phyloP scores from a whole-genome alignment of 2,888 invertebrate species.

The Agelastica alni region DNA sequence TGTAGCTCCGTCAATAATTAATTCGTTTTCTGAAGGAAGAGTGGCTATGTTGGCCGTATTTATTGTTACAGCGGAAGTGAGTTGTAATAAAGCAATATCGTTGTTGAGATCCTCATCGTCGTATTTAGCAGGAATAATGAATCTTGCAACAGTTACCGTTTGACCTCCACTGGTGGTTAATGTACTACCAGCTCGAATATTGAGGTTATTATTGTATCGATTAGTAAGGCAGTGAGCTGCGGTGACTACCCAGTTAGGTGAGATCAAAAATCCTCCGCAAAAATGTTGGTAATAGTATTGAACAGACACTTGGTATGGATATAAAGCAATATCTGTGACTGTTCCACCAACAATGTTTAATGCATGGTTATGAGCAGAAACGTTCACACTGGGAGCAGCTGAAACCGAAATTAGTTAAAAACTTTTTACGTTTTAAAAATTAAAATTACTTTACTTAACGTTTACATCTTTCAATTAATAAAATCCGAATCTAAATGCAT shows the following conservation, averaged over 20 bases:
- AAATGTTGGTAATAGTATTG: constrained; percentile 4
- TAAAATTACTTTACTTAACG: too few relatives aligned
- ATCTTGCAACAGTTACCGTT: constrained; percentile 10
- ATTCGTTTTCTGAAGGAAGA: constrained; percentile 8
- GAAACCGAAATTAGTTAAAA: too few relatives aligned
- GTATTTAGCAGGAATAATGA: constrained; percentile 22
- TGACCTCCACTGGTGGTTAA: constrained; percentile 23
- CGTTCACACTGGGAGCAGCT: too few relatives aligned
- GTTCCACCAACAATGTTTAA: constrained; percentile 20
- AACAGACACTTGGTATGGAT: constrained; percentile 17
- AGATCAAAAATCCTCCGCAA: constrained; percentile 24
- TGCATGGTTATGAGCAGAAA: too few relatives aligned
- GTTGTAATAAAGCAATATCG: constrained; percentile 26
- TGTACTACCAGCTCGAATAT: constrained; percentile 21
- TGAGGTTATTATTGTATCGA: constrained; percentile 6
- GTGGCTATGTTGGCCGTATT: background rate
- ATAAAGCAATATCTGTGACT: background rate
- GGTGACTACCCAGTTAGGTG: constrained; percentile 18
- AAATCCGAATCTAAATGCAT: too few relatives aligned
- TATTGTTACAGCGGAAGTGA: constrained; percentile 5
- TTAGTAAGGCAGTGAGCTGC: constrained; percentile 17
- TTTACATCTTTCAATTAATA: too few relatives aligned
- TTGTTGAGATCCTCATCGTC: constrained; percentile 13
- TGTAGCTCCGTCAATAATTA: constrained; percentile 6
- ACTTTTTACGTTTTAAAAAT: too few relatives aligned